Conservation (phyloP, 2,113 vertebrate genomes). For the Chloropsis cyanopogon region DNA sequence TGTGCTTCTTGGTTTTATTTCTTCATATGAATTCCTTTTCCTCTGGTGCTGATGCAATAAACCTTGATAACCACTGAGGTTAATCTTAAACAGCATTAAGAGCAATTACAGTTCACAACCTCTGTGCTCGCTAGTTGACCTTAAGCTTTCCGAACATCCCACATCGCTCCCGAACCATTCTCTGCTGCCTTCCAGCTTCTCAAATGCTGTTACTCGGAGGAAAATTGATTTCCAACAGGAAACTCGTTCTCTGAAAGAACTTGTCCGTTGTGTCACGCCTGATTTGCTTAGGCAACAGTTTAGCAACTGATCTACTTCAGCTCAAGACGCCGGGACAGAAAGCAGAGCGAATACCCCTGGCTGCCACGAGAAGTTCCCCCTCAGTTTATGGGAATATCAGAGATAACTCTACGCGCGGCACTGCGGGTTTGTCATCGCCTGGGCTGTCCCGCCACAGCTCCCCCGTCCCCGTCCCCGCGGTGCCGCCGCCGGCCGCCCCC, state of each 20-base stretch:
- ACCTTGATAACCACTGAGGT: constrained; percentile 40
- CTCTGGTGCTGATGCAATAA: constrained; percentile 49
- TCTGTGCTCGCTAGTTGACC: constrained; percentile 45
- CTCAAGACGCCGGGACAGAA: neutral
- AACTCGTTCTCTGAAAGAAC: neutral
- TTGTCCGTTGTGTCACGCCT: neutral
- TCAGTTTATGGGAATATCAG: fast-evolving
- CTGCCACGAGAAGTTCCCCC: neutral
- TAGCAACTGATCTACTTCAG: neutral
- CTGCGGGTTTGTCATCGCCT: fast-evolving
- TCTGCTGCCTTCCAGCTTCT: neutral
- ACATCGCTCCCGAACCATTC: neutral
- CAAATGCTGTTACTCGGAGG: neutral
- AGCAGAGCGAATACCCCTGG: neutral
- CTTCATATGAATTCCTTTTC: constrained; percentile 39
- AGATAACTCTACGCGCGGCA: fast-evolving
- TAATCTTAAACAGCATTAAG: constrained; percentile 60
- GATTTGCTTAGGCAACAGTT: neutral
- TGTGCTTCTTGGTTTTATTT: constrained; percentile 8
- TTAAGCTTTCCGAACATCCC: constrained; percentile 29
- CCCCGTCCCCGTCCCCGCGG: neutral
- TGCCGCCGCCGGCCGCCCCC: neutral
- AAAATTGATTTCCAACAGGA: neutral
- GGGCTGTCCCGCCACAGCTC: neutral
- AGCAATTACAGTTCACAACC: constrained; percentile 57